Conservation (phyloP, 2,113 vertebrate genomes). For the Phalacrocorax brasilianus region DNA sequence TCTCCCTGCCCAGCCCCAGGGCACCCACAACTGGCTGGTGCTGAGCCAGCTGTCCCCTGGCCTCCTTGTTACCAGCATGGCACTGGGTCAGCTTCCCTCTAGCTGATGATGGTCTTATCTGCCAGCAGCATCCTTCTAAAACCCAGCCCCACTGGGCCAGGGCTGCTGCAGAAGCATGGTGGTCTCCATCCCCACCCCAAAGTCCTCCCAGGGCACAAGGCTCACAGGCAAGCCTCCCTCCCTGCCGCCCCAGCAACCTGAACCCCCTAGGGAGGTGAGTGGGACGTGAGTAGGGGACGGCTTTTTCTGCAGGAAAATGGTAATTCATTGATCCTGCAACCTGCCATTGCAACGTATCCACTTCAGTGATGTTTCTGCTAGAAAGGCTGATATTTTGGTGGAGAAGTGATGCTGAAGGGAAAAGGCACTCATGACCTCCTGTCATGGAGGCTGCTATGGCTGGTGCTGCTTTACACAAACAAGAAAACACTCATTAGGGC, state of each 20-base stretch:
- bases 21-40: neutral
- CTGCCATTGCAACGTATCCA: accelerated
- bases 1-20: neutral
- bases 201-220: neutral
- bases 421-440: neutral
- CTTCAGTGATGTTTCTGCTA: neutral
- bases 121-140: neutral
- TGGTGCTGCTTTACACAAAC: neutral
- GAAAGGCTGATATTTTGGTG: neutral
- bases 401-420: neutral
- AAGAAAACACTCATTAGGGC: neutral
- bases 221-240: neutral
- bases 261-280: accelerated
- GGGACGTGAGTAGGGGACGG: accelerated
- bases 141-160: neutral
- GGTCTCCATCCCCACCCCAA: neutral
- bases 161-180: accelerated
- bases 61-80: neutral
- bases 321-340: accelerated
- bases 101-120: neutral
- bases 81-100: neutral
- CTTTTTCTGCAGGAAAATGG: neutral
- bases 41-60: accelerated
- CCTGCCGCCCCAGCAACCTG: accelerated
- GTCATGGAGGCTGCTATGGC: neutral